phyloP scores from a whole-genome alignment of 2,888 invertebrate genomes.

The Nomada flava region DNA sequence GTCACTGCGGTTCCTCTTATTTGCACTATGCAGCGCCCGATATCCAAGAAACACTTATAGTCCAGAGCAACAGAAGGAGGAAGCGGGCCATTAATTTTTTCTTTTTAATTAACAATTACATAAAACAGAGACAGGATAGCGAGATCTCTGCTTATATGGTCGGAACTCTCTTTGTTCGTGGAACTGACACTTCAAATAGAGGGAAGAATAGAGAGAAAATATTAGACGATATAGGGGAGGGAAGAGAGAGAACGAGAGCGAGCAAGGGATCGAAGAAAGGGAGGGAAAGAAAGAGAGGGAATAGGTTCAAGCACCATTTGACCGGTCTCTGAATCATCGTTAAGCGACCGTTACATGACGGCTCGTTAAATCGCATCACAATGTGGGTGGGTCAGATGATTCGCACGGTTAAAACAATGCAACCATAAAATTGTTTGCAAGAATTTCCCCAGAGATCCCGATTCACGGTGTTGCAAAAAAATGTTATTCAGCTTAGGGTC shows the following conservation, averaged over 20 bases:
- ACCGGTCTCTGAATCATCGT: constrained; percentile 78
- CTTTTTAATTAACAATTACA: constrained; percentile 14
- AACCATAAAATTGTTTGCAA: constrained; percentile 45
- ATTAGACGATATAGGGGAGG: constrained; percentile 3
- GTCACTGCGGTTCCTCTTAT: no score
- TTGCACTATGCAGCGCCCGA: background rate
- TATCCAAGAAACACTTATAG: constrained; percentile 6
- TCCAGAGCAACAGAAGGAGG: constrained; percentile 20
- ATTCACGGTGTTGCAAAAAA: constrained; percentile 7
- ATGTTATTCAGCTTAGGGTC: background rate
- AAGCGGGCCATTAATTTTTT: constrained; percentile 31
- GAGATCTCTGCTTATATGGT: constrained; percentile 37
- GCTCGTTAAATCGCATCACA: constrained; percentile 71
- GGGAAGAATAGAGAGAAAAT: constrained; percentile 7
- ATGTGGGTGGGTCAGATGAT: constrained; percentile 70
- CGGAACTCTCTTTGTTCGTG: constrained; percentile 36
- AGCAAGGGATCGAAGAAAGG: constrained; percentile 31
- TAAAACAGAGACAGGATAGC: constrained; percentile 23
- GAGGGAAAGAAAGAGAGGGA: constrained; percentile 53
- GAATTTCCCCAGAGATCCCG: constrained; percentile 12
- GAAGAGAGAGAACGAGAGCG: constrained; percentile 9
- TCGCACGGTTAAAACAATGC: constrained; percentile 61
- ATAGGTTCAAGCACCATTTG: constrained; percentile 79
- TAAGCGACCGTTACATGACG: constrained; percentile 73
- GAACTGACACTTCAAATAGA: constrained; percentile 34